A percentile compares a stretch with the other conserved stretches of the same genome.
phyloP scores from a whole-genome alignment of 2,888 invertebrate species.

The Anthophora plumipes region DNA sequence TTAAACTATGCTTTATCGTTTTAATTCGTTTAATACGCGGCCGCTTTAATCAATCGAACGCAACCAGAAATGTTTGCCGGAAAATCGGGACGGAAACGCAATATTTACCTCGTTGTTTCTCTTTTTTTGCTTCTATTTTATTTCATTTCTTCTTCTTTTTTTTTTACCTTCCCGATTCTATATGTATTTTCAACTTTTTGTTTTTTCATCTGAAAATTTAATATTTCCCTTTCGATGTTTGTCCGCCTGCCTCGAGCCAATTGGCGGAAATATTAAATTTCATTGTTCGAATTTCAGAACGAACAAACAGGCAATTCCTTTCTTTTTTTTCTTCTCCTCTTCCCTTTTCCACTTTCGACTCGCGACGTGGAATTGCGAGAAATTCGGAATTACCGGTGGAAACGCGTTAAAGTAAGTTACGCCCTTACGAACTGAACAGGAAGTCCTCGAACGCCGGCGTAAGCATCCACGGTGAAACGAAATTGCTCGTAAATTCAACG shows the following conservation, averaged over 20 bases:
- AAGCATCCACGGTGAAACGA: constrained; percentile 47
- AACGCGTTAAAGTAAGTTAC: not conserved
- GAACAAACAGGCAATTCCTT: not conserved
- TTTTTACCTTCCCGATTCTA: too few species aligned
- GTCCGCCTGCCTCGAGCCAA: not conserved
- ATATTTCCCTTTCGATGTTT: not conserved
- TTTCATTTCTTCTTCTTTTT: too few species aligned
- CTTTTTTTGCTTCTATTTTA: not conserved
- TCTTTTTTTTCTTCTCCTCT: not conserved
- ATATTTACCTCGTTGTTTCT: not conserved
- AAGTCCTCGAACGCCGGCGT: constrained; percentile 10
- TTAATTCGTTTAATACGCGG: not conserved
- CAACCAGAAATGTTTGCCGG: not conserved
- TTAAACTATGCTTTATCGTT: constrained; percentile 16
- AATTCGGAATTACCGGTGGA: not conserved
- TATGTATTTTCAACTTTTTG: too few species aligned
- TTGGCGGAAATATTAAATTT: constrained; percentile 14
- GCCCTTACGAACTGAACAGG: constrained; percentile 9
- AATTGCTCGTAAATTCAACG: constrained; percentile 70
- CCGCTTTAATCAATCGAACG: not conserved
- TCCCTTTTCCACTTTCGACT: not conserved
- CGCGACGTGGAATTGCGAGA: not conserved
- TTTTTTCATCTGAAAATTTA: not conserved
- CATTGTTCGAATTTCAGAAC: not conserved
- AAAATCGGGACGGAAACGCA: not conserved